Conservation (phyloP, 2,888 invertebrate genomes). For the Bhutanitis thaidina region DNA sequence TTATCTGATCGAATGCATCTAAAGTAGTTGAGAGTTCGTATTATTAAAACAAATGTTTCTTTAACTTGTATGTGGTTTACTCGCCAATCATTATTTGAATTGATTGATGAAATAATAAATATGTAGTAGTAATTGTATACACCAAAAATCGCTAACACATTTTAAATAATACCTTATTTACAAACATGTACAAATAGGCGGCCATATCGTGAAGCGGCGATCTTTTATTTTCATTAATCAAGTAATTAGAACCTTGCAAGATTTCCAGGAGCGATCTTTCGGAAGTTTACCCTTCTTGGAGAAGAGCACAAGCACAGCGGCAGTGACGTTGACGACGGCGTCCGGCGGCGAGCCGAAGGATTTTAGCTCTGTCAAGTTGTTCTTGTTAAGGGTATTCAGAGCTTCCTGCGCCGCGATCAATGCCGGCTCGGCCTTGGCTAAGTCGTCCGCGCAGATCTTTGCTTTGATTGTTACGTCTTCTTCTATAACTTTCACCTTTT, state of each 20-base stretch:
- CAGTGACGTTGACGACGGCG: constrained; percentile 91
- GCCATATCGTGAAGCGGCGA: too few relatives aligned
- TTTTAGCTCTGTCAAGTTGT: constrained; percentile 95
- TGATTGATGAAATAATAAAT: too few relatives aligned
- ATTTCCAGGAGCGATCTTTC: constrained; percentile 95
- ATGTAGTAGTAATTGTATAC: too few relatives aligned
- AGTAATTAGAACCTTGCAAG: constrained; percentile 81
- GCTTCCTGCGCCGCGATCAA: constrained; percentile 93
- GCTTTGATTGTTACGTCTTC: constrained; percentile 92
- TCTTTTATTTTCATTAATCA: too few relatives aligned
- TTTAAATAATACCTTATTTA: too few relatives aligned
- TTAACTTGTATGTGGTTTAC: too few relatives aligned
- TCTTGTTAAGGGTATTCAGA: constrained; percentile 94
- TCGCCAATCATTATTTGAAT: too few relatives aligned
- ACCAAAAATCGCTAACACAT: too few relatives aligned
- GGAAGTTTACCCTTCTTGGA: constrained; percentile 91
- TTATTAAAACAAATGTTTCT: too few relatives aligned
- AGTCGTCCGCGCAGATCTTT: constrained; percentile 92
- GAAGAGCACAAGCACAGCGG: constrained; percentile 93
- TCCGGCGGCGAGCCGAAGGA: constrained; percentile 95
- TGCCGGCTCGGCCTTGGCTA: constrained; percentile 95
- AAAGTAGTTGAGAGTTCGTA: too few relatives aligned
- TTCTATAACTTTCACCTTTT: constrained; percentile 93
- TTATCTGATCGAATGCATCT: too few relatives aligned
- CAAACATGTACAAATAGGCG: too few relatives aligned